Percentiles rank a stretch among this genome's conserved stretches.
These are phyloP conservation scores for Xiphophorus couchianus DNA, from an alignment of 2,113 vertebrate species.

Conservation along the genomic window DNA sequence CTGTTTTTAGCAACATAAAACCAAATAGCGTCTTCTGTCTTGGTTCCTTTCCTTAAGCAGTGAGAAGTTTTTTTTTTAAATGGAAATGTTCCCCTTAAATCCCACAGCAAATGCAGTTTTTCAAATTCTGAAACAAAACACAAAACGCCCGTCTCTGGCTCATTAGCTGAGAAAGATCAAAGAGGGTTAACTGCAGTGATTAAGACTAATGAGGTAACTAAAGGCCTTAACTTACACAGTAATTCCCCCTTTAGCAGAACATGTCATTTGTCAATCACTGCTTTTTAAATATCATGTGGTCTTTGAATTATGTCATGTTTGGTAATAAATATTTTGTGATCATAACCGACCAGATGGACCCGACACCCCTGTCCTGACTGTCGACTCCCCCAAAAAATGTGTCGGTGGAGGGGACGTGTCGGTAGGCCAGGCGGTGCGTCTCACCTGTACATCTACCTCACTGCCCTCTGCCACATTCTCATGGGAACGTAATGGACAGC, in stretches of 20 bases:
- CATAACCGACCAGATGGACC: conserved; percentile 71
- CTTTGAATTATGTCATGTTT: conserved; percentile 11
- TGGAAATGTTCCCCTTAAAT: neutral
- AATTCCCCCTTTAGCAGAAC: conserved; percentile 1
- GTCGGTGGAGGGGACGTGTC: conserved; percentile 70
- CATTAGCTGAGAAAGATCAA: conserved; percentile 15
- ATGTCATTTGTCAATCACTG: neutral
- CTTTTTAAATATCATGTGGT: neutral
- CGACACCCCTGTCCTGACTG: conserved; percentile 70
- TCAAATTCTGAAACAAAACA: neutral
- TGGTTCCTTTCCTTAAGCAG: neutral
- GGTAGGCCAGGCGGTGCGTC: conserved; percentile 66
- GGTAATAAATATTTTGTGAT: conserved; percentile 27
- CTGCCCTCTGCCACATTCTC: conserved; percentile 76
- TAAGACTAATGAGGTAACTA: conserved; percentile 11
- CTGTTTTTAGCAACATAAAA: neutral
- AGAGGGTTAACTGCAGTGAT: conserved; percentile 8
- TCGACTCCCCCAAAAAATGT: conserved; percentile 58
- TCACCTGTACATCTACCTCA: conserved; percentile 74
- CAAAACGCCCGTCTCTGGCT: neutral
- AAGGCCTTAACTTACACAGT: conserved; percentile 13
- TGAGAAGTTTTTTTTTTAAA: neutral
- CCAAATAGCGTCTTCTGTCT: neutral
- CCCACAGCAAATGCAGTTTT: neutral
- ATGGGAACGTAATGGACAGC: conserved; percentile 67